phyloP scores from a whole-genome alignment of 1,140 invertebrate genomes.

The Sinella curviseta region DNA sequence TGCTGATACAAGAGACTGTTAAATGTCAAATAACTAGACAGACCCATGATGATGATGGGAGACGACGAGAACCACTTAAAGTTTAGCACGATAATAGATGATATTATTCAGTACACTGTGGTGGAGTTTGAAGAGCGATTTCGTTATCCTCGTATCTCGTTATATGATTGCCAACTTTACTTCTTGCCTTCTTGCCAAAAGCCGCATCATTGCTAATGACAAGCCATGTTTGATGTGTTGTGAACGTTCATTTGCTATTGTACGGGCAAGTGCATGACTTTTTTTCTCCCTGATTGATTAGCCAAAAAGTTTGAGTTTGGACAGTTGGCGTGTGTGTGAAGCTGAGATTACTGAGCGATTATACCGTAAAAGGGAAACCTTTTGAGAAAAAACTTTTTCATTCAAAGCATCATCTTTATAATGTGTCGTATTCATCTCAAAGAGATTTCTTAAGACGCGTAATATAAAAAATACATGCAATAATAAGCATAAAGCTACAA shows the following conservation, averaged over 20 bases:
- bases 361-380: background rate
- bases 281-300: background rate
- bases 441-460: too few relatives aligned
- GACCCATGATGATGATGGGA: background rate
- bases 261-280: background rate
- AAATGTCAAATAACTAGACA: slow-evolving; percentile 13
- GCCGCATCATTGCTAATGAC: background rate
- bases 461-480: too few relatives aligned
- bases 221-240: too few relatives aligned
- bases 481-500: too few relatives aligned
- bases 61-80: background rate
- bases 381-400: background rate
- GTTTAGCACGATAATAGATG: background rate
- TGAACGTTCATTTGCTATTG: too few relatives aligned
- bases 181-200: background rate
- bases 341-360: background rate
- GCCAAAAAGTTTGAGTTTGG: background rate
- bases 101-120: background rate
- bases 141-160: background rate
- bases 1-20: background rate
- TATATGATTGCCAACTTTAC: background rate
- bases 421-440: too few relatives aligned
- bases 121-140: background rate
- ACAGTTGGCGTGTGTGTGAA: background rate
- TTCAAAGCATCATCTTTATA: background rate